These are phyloP conservation scores for Leptinotarsa undecemlineata DNA, from an alignment of 1,140 invertebrate genomes.

Conservation along the genomic window DNA sequence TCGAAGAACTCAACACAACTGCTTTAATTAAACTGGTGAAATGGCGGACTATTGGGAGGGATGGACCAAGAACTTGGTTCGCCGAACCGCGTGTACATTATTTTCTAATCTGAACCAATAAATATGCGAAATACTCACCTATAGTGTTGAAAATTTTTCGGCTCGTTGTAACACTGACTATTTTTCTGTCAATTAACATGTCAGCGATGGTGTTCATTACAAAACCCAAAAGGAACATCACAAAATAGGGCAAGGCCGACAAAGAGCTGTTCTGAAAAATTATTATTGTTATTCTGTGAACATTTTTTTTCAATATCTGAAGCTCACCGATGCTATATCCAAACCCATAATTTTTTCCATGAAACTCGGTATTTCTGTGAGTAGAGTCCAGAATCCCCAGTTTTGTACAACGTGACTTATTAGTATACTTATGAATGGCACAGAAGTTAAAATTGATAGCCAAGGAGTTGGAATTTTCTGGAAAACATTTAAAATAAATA, in stretches of 20 bases:
- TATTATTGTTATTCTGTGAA: not conserved
- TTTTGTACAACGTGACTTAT: constrained; percentile 84
- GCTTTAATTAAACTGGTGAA: too few relatives aligned
- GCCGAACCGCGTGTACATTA: too few relatives aligned
- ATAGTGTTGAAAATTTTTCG: constrained; percentile 71
- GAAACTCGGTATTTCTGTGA: constrained; percentile 90
- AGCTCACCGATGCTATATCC: constrained; percentile 56
- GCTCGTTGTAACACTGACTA: constrained; percentile 58
- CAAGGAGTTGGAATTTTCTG: constrained; percentile 67
- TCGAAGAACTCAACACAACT: too few relatives aligned
- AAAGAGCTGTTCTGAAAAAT: constrained; percentile 69
- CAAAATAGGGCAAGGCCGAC: constrained; percentile 79
- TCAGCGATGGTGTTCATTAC: constrained; percentile 68
- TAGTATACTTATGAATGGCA: constrained; percentile 82
- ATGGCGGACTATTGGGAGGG: too few relatives aligned
- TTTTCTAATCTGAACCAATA: too few relatives aligned
- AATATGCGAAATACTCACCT: constrained; percentile 51
- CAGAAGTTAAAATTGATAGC: constrained; percentile 73
- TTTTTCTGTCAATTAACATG: constrained; percentile 61
- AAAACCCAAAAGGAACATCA: constrained; percentile 71
- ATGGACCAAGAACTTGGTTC: too few relatives aligned
- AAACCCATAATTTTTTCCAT: constrained; percentile 80
- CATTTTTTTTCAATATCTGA: not conserved
- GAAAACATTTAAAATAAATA: constrained; percentile 5
- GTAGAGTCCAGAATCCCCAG: constrained; percentile 91